These are phyloP conservation scores for Anguilla rostrata DNA, from an alignment of 2,113 vertebrate species.

Conservation along the genomic window DNA sequence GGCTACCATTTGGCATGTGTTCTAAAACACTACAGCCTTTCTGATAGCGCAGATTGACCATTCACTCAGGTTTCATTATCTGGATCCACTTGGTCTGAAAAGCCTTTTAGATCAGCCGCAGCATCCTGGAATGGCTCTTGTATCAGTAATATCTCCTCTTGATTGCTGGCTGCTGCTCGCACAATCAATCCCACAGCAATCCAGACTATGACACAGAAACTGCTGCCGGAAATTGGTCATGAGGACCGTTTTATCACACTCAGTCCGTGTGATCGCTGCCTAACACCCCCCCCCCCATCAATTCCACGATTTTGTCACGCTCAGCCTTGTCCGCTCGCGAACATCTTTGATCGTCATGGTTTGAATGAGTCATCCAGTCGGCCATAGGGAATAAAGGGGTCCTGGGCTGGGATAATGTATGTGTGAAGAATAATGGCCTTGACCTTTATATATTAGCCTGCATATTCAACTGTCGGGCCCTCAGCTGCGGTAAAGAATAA, in stretches of 20 bases:
- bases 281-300: too few relatives aligned
- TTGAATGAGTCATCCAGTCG: too few relatives aligned
- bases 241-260: neutral
- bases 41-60: neutral
- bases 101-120: neutral
- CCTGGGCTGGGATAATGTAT: neutral
- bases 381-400: too few relatives aligned
- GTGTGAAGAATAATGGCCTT: neutral
- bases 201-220: neutral
- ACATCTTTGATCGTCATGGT: too few relatives aligned
- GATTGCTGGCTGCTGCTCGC: neutral
- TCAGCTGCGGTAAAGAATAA: neutral
- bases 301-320: too few relatives aligned
- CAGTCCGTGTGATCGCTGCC: neutral
- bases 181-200: neutral
- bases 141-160: neutral
- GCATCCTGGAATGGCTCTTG: neutral
- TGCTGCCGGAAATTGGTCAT: neutral
- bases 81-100: neutral
- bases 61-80: too few relatives aligned
- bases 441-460: neutral
- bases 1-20: neutral
- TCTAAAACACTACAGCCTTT: neutral
- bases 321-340: too few relatives aligned
- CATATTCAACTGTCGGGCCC: neutral